Base-by-base conservation (phyloP, 2,113 vertebrate species). In the Thomomys bottae region DNA sequence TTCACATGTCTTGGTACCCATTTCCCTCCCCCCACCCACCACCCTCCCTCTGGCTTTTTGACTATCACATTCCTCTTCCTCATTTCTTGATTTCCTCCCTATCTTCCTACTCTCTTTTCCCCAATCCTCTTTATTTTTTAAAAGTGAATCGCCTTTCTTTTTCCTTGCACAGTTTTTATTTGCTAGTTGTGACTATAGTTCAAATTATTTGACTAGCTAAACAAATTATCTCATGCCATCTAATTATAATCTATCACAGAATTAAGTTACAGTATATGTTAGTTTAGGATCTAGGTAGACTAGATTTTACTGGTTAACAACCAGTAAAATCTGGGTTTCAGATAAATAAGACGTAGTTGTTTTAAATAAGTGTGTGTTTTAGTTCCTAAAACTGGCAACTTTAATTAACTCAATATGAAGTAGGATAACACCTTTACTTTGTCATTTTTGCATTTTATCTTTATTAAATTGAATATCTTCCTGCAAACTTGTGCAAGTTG, bases 261-360 rank as follows among this genome's bases (percentile, higher is more conserved):
- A 70, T 85, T 80, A 91, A 64, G 32, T 84, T 88, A 14, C 54
- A 36, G 9, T 11, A 72, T 70, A n/a, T 34, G 1, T 68, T 89
- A 76, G 71, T 83, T 91, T 66, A 87, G 70, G 54, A 30, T 94
- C 45, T 32, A 95, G 64, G 54, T 63, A 94, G 84, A 91, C 85
- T 63, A 64, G 2, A 68, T 66, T n/a, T n/a, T n/a, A n/a, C n/a
- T n/a, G n/a, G n/a, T n/a, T n/a, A 93, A 72, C 3, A 67, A 64
- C 8, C 12, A 81, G 38, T 42, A 85, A 89, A 84, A 91, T 73
- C 77, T 70, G 70, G 72, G 81, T 83, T 91, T 92, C 42, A 63
- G 49, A 24, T 82, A 92, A 92, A 63, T 21, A 68, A 75, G 72
- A 84, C 66, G 67, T 57, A 38, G 11, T 66, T 76, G 34, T 42